Conservation (phyloP, 2,113 vertebrate species). For the Myodes glareolus region DNA sequence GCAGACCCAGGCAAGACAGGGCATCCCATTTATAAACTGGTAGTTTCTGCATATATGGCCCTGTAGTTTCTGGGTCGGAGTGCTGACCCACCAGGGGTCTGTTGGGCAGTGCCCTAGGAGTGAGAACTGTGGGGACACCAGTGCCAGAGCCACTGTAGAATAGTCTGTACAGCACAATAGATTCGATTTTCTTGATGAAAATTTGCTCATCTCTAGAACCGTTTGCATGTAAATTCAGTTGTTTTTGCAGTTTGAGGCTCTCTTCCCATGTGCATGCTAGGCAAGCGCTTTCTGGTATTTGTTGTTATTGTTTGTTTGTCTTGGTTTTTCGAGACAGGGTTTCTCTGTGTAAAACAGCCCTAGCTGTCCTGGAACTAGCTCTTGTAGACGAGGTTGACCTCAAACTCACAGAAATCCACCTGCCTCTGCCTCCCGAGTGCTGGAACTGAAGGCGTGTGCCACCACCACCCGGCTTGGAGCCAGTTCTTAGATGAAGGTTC, state of each 20-base stretch:
- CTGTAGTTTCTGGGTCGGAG: neutral
- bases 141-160: neutral
- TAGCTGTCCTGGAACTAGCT: too few relatives aligned
- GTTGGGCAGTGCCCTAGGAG: neutral
- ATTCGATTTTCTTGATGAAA: neutral
- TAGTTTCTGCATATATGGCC: neutral
- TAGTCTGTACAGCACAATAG: neutral
- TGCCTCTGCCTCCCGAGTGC: too few relatives aligned
- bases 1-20: neutral
- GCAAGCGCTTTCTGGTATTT: too few relatives aligned
- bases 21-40: neutral
- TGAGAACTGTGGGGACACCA: too few relatives aligned
- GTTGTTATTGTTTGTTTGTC: too few relatives aligned
- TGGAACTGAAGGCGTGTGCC: too few relatives aligned
- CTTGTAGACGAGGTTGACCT: too few relatives aligned
- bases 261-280: neutral
- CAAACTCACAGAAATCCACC: too few relatives aligned
- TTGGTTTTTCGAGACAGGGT: too few relatives aligned
- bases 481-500: neutral
- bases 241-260: neutral
- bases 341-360: too few relatives aligned
- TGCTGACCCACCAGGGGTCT: neutral
- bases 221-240: neutral
- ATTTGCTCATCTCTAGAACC: neutral
- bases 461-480: neutral